These are phyloP conservation scores for Eulimnadia texana DNA, from an alignment of 1,140 invertebrate species.

Conservation along the genomic window DNA sequence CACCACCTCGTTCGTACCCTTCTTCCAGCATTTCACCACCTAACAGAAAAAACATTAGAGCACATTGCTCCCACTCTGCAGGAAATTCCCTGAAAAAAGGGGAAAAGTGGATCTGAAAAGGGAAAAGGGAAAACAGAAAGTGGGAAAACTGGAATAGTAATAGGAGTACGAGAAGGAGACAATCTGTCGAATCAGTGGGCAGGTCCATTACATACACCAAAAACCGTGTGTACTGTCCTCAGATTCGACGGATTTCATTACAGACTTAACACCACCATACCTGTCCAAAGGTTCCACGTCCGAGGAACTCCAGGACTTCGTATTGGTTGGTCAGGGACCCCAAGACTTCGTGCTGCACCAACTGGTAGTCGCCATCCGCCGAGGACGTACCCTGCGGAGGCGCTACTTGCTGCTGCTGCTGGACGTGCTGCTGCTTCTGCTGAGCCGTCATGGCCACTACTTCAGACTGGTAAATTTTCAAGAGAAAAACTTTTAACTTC, in stretches of 20 bases:
- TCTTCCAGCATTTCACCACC: constrained; percentile 99
- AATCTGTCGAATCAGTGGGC: no score
- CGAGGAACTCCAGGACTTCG: constrained; percentile 96
- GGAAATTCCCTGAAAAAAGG: no score
- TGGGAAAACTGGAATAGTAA: no score
- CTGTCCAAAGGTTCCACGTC: constrained; percentile 96
- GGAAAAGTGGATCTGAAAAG: no score
- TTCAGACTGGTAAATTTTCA: constrained; percentile 15
- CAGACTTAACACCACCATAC: constrained; percentile 24
- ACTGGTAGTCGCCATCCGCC: constrained; percentile 89
- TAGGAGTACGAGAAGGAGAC: no score
- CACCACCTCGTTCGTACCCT: constrained; percentile 98
- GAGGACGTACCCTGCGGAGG: constrained; percentile 35
- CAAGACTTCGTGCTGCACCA: constrained; percentile 95
- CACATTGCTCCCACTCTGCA: no score
- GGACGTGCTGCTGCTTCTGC: constrained; percentile 33
- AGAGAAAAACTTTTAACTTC: constrained; percentile 20
- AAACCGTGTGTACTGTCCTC: no score
- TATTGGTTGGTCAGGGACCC: constrained; percentile 86
- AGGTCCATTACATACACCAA: no score
- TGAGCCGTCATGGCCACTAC: constrained; percentile 51
- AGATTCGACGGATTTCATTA: no score
- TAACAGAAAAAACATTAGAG: constrained; percentile 23
- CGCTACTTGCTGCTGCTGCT: constrained; percentile 31
- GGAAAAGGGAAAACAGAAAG: no score